A percentile compares a stretch with the other conserved stretches of the same genome.
These are phyloP conservation scores for Fopius arisanus DNA, from an alignment of 1,140 invertebrate genomes.

Conservation along the genomic window DNA sequence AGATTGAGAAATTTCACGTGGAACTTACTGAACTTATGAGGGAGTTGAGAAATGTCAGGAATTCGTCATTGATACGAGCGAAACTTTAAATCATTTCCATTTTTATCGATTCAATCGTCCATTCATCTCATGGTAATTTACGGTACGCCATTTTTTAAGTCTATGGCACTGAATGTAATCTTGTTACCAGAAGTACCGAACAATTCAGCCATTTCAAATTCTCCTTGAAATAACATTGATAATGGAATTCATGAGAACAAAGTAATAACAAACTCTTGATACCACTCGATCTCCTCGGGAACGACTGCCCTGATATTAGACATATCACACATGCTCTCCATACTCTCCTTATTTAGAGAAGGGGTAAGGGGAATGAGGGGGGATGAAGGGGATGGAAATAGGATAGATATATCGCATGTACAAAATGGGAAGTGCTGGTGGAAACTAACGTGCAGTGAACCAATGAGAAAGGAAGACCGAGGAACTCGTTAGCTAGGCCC, in stretches of 20 bases:
- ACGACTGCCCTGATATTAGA: not conserved
- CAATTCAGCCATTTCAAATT: not conserved
- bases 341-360: not conserved
- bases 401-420: not conserved
- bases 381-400: not conserved
- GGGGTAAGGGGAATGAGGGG: no score
- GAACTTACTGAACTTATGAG: not conserved
- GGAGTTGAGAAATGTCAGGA: not conserved
- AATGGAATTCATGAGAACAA: not conserved
- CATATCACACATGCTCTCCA: not conserved
- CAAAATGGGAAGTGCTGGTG: not conserved
- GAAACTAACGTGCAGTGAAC: not conserved
- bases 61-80: no score
- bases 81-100: no score
- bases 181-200: no score
- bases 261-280: not conserved
- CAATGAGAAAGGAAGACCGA: not conserved
- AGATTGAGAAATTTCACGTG: not conserved
- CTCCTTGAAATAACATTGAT: not conserved
- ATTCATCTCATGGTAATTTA: no score
- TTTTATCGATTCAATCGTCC: no score
- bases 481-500: slow-evolving; percentile 24
- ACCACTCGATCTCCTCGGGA: not conserved
- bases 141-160: no score
- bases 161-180: no score